Conservation (phyloP, 2,797 vertebrate genomes). For the Tamandua tetradactyla region DNA sequence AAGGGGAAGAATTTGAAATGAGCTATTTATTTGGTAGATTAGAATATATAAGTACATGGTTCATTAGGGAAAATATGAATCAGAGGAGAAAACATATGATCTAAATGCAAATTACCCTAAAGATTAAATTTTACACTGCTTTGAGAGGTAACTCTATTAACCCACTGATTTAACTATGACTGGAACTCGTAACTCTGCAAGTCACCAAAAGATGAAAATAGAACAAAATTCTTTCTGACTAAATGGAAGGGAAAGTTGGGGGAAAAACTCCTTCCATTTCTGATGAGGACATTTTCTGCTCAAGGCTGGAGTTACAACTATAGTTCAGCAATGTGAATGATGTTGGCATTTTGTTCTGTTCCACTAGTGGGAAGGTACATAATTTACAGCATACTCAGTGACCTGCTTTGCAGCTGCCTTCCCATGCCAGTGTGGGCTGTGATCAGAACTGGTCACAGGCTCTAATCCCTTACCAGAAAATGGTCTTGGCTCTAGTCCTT, state of each 20-base stretch:
- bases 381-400: not conserved
- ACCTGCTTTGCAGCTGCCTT: not conserved
- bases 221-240: not conserved
- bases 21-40: not conserved
- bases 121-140: not conserved
- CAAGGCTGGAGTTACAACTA: not conserved
- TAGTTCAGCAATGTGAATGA: not conserved
- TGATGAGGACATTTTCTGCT: not conserved
- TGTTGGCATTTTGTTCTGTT: not conserved
- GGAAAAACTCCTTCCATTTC: not conserved
- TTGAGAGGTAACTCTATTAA: not conserved
- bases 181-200: not conserved
- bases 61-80: not conserved
- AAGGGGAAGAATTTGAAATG: not conserved
- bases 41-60: not conserved
- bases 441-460: not conserved
- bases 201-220: not conserved
- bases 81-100: not conserved
- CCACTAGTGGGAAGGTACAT: not conserved
- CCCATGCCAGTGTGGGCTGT: not conserved
- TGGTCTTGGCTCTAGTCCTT: not conserved
- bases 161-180: not conserved
- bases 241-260: not conserved
- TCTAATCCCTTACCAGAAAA: not conserved
- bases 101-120: not conserved